Conservation (phyloP, 2,888 invertebrate genomes). For the Synanthedon vespiformis region DNA sequence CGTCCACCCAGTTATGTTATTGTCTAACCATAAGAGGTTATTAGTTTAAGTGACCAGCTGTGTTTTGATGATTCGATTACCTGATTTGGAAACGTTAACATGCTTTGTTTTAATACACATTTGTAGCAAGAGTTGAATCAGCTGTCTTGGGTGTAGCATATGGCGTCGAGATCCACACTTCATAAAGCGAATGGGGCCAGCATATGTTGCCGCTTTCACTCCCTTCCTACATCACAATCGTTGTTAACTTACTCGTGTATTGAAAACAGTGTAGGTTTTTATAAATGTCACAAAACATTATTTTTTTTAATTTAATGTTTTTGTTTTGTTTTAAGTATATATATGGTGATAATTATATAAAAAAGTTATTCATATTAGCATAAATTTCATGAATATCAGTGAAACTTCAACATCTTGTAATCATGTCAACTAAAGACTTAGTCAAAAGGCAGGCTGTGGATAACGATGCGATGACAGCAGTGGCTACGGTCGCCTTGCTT, state of each 20-base stretch:
- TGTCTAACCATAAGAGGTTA: neutral
- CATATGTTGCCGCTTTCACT: slow-evolving; percentile 68
- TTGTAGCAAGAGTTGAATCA: slow-evolving; percentile 35
- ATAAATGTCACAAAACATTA: no score
- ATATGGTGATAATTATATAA: no score
- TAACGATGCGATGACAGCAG: no score
- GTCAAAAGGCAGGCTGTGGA: no score
- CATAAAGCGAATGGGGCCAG: slow-evolving; percentile 61
- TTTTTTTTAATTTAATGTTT: no score
- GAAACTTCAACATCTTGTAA: no score
- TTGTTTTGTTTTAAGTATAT: no score
- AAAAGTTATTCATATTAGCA: no score
- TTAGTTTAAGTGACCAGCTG: neutral
- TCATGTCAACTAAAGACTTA: no score
- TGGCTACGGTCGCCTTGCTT: no score
- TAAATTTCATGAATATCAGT: no score
- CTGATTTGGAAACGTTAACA: neutral
- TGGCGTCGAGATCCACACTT: slow-evolving; percentile 59
- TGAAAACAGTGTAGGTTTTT: neutral
- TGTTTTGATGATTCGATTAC: neutral
- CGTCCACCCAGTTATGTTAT: neutral
- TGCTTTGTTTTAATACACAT: neutral
- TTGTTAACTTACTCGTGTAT: slow-evolving; percentile 26
- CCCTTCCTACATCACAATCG: slow-evolving; percentile 42
- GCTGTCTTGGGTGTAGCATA: slow-evolving; percentile 53